Conservation (phyloP, 2,888 invertebrate genomes). For the Anagyrus pseudococci region DNA sequence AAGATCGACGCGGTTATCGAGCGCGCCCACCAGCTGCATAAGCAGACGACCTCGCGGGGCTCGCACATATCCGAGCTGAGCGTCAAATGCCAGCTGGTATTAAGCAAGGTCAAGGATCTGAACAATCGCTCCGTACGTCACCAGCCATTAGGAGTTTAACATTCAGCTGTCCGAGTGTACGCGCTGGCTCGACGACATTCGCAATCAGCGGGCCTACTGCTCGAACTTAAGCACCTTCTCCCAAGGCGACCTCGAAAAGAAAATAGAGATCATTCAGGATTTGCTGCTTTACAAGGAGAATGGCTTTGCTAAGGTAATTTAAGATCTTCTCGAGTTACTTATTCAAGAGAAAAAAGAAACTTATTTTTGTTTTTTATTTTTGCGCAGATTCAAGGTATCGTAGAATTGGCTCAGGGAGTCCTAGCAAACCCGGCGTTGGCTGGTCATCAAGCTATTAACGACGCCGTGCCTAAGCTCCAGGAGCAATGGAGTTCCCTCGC, state of each 20-base stretch:
- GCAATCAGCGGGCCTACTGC: conserved; percentile 85
- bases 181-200: conserved; percentile 83
- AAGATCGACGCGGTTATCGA: conserved; percentile 94
- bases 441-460: conserved; percentile 88
- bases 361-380: neutral
- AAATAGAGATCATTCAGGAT: conserved; percentile 85
- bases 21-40: conserved; percentile 83
- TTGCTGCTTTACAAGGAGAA: conserved; percentile 90
- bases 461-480: conserved; percentile 81
- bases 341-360: neutral
- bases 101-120: conserved; percentile 89
- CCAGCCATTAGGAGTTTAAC: conserved; percentile 86
- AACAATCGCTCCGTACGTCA: conserved; percentile 88
- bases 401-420: conserved; percentile 91
- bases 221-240: conserved; percentile 82
- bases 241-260: conserved; percentile 85
- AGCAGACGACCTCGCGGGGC: conserved; percentile 74
- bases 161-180: conserved; percentile 80
- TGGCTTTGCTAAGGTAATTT: conserved; percentile 86
- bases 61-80: conserved; percentile 91
- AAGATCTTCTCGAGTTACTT: neutral
- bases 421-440: conserved; percentile 88
- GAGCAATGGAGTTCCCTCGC: conserved; percentile 89
- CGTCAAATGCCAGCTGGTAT: conserved; percentile 88
- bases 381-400: conserved; percentile 71